phyloP scores from a whole-genome alignment of 2,113 vertebrate species.

The Sapayoa aenigma region DNA sequence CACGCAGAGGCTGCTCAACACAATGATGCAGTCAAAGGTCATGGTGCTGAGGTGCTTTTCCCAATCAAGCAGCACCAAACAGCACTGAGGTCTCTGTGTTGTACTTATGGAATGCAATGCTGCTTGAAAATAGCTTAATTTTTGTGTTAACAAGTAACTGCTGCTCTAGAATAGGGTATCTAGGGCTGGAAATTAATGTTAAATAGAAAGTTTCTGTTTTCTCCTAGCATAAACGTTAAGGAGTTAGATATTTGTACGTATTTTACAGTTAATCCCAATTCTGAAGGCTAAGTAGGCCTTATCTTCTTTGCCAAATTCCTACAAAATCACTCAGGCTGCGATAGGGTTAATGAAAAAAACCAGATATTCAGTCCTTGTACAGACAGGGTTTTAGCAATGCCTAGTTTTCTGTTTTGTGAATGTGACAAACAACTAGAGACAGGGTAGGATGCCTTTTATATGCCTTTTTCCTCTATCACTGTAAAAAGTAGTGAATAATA shows the following conservation, averaged over 20 bases:
- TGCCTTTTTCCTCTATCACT: neutral
- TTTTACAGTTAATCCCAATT: neutral
- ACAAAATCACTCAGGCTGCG: neutral
- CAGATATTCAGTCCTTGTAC: neutral
- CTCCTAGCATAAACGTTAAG: neutral
- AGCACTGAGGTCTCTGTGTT: neutral
- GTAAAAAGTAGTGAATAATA: neutral
- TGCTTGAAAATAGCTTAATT: neutral
- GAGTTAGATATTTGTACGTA: neutral
- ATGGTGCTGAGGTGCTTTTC: neutral
- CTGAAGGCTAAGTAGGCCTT: neutral
- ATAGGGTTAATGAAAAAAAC: neutral
- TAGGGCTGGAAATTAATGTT: neutral
- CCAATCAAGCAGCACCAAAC: neutral
- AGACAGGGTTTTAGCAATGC: neutral
- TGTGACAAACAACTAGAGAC: neutral
- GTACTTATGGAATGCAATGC: rapidly evolving
- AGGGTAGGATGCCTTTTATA: neutral
- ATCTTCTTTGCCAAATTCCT: neutral
- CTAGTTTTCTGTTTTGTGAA: neutral
- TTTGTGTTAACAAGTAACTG: neutral
- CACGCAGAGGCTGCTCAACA: neutral
- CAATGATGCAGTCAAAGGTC: rapidly evolving
- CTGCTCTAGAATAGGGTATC: neutral
- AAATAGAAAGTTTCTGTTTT: neutral